Base-by-base conservation (phyloP, 2,888 invertebrate species). In the Mythimna albipuncta region DNA sequence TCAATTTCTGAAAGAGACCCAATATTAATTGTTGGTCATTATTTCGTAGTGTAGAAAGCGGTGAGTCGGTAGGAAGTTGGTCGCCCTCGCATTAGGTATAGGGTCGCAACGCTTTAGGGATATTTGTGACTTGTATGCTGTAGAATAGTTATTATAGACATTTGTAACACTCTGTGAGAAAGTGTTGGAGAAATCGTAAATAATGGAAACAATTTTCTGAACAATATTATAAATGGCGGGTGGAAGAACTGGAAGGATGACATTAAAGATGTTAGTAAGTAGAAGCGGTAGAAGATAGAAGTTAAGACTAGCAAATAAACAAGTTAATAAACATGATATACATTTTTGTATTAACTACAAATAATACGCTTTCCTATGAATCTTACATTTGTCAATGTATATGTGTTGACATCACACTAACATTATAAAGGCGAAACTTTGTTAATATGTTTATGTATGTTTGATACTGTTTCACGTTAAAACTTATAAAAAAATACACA, bases 1-100 rank as follows among this genome's bases (percentile, higher is more conserved):
- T 81, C 80, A 77, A 73, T 80, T 75, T 82, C 75, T 81, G 77
- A 85, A 83, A 75, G 84, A 85, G 85, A 79, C 79, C 77, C 77
- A 83, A 91, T 90, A 94, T 94, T 95, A 94, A 94, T 95, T 92
- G 94, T 87, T 82, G 77, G 81, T 91, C 92, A 94, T 94, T 95
- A 94, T 93, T 93, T 88, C 83, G 87, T 89, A 77, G 92, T 89
- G 92, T 93, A 93, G 94, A 94, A 94, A 94, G 93, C 93, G 87
- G 92, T 88, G 79, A 83, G 87, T 85, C 90, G 90, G 93, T 92
- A 93, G 94, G 78, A 70, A 78, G 64, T 92, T 88, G 83, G 81
- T 85, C 89, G 90, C 90, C 89, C 89, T 89, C 88, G 84, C 90
- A 90, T 91, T 91, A 89, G 83, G 83, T 82, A 70, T 87, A 88